Evolutionary conservation across 2,888 invertebrate species (phyloP).

Genomic region (Seira musarum): DNA sequence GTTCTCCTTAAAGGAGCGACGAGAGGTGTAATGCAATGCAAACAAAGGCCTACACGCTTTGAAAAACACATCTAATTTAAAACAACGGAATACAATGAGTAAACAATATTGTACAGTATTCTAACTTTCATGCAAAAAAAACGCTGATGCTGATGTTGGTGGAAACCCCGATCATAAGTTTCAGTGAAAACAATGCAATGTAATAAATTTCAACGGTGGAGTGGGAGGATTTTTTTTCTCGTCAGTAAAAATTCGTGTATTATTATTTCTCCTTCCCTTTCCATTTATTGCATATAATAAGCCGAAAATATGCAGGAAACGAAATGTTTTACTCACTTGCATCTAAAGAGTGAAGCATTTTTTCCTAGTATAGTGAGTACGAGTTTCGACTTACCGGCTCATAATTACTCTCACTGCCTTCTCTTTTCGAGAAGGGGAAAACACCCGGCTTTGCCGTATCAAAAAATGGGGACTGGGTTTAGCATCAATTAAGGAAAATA

Average conservation of each 20-base stretch:
- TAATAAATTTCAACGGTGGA: conserved; percentile 1
- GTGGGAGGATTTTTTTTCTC: background rate
- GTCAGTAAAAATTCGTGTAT: background rate
- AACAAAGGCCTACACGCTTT: no score
- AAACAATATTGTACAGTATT: no score
- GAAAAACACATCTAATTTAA: no score
- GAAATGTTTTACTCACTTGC: background rate
- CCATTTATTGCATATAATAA: background rate
- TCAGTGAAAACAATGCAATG: background rate
- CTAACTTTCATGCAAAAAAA: no score
- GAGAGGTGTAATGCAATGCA: no score
- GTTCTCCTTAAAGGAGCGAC: no score
- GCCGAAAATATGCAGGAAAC: background rate
- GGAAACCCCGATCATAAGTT: no score
- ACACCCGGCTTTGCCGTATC: background rate
- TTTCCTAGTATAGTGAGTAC: background rate
- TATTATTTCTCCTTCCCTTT: background rate
- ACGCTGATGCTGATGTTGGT: no score
- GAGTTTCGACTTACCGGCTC: background rate
- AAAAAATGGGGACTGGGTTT: conserved; percentile 12
- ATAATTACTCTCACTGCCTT: background rate
- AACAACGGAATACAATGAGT: no score
- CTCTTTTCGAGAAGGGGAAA: conserved; percentile 6
- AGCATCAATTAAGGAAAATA: conserved; percentile 7
- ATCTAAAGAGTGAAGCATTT: background rate